Conservation (phyloP, 2,113 vertebrate genomes). For the Lutjanus erythropterus region DNA sequence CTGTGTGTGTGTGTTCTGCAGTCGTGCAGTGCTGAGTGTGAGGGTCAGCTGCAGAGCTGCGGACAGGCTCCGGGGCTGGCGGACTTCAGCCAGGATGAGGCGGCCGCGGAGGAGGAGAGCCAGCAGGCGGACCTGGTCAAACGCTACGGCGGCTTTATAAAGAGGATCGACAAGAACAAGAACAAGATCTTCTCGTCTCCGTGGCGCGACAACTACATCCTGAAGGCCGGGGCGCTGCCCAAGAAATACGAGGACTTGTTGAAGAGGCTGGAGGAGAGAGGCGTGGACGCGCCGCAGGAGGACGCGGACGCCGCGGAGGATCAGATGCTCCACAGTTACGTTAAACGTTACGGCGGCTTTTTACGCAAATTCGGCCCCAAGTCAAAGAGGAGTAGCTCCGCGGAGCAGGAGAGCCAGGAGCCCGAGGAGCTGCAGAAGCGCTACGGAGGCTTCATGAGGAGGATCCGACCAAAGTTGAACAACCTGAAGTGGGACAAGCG, state of each 20-base stretch:
- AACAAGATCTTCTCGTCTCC: conserved; percentile 80
- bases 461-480: conserved; percentile 94
- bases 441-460: conserved; percentile 96
- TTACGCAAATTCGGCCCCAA: conserved; percentile 90
- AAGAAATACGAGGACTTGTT: conserved; percentile 82
- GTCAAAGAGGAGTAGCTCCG: conserved; percentile 85
- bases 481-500: conserved; percentile 97
- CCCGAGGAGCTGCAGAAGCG: conserved; percentile 92
- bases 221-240: conserved; percentile 72
- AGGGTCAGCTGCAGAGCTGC: conserved; percentile 88
- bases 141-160: conserved; percentile 88
- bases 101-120: conserved; percentile 56
- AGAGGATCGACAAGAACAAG: conserved; percentile 88
- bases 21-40: conserved; percentile 90
- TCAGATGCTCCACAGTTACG: conserved; percentile 32
- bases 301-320: conserved; percentile 59
- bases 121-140: conserved; percentile 78
- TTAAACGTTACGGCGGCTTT: conserved; percentile 91
- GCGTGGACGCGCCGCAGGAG: conserved; percentile 12
- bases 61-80: conserved; percentile 52
- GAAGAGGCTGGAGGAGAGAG: conserved; percentile 78
- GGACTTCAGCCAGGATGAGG: conserved; percentile 64
- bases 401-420: conserved; percentile 75
- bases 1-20: conserved; percentile 67
- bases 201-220: conserved; percentile 80